Base-by-base conservation (phyloP, 2,113 vertebrate species). In the Clarias macrocephalus region DNA sequence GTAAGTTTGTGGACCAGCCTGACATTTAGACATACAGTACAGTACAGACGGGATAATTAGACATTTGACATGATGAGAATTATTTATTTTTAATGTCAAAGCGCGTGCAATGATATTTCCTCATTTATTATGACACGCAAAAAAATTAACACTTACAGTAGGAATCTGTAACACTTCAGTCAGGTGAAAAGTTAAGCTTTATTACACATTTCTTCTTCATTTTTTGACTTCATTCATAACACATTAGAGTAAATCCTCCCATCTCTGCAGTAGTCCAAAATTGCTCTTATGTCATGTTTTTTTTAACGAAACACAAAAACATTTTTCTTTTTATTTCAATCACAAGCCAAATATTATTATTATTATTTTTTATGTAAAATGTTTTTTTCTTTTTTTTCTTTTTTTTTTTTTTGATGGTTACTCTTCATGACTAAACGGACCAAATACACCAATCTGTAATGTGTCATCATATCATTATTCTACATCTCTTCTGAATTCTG, bases 1-100 rank as follows among this genome's bases (percentile, higher is more conserved):
- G 54, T 15, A 57, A 89, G 73, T 83, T 86, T 83, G 66, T 82
- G 84, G 88, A 86, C 72, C 30, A 13, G 73, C 88, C 66, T 66
- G 66, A 60, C 33, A 23, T 56, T 86, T 89, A 86, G 88, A 52
- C 48, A 42, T 42, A 42, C 5, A 3, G 42, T 42, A 42, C 42
- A 42, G 48, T 48, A 48, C 62, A 85, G 37, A 79, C 59, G 48
- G 21, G 77, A 89, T 16, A 76, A 72, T 10, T 72, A 72, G 33
- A 13, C 11, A 75, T 33, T 72, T 11, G 72, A 25, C 4, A 75
- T 52, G 6, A 25, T 5, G 11, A 13, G 23, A 56, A 15, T 25
- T 28, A 5, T 16, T 77, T 16, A 25, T 73, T 70, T 70, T 37
- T 19, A 6, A 37, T 37, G 30, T 19, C 0, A 72, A 7, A 72